These are phyloP conservation scores for Deroplatys truncata DNA, from an alignment of 2,888 invertebrate genomes.

Conservation along the genomic window DNA sequence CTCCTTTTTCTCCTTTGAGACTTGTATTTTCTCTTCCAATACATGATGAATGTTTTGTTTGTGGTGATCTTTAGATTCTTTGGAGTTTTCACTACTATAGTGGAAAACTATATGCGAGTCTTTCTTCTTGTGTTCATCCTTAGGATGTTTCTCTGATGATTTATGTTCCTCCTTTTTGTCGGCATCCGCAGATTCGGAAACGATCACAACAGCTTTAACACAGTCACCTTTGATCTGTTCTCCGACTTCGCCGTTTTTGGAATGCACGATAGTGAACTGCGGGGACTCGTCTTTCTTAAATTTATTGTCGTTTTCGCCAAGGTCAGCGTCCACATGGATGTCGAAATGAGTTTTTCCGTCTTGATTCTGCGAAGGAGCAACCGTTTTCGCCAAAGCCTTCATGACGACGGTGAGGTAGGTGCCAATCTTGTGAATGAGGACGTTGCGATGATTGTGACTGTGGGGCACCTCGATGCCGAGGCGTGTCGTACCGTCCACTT, in stretches of 20 bases:
- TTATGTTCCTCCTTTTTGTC: background rate
- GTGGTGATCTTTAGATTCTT: background rate
- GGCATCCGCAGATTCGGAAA: background rate
- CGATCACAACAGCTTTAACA: background rate
- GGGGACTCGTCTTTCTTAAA: background rate
- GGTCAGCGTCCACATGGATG: background rate
- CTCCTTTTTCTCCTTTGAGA: too few relatives aligned
- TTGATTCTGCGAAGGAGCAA: background rate
- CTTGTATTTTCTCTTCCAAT: too few relatives aligned
- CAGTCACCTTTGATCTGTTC: background rate
- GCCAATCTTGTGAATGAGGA: background rate
- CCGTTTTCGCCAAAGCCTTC: background rate
- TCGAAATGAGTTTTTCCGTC: constrained; percentile 1
- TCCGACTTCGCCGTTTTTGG: background rate
- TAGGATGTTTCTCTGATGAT: background rate
- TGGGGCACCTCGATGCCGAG: background rate
- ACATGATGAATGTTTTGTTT: background rate
- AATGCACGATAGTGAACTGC: background rate
- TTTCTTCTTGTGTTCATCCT: background rate
- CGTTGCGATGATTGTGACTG: background rate
- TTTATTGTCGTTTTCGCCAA: background rate
- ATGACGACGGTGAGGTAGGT: background rate
- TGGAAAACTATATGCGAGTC: background rate
- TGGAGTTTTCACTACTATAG: background rate
- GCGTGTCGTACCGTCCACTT: background rate